A percentile compares a stretch with the other conserved stretches of the same genome.
These are phyloP conservation scores for Drosophila prosaltans DNA, from an alignment of 1,140 invertebrate genomes.

Conservation along the genomic window DNA sequence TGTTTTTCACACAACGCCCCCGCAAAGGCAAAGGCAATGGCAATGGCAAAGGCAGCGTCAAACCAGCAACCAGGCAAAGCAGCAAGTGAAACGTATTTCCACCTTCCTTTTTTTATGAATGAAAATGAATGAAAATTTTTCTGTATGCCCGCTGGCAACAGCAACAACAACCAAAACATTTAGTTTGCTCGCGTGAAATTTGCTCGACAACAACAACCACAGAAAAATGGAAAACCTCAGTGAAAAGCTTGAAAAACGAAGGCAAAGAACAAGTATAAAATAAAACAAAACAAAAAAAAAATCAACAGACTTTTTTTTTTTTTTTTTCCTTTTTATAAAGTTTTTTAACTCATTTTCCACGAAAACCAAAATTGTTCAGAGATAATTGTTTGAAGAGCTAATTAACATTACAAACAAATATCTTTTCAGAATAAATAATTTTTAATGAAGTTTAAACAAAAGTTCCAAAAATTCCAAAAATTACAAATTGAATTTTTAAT, in stretches of 20 bases:
- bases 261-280: conserved; percentile 31
- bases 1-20: conserved; percentile 69
- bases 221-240: conserved; percentile 70
- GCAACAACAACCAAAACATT: conserved; percentile 47
- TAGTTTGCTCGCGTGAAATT: conserved; percentile 61
- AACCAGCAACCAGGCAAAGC: conserved; percentile 1
- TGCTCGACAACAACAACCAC: conserved; percentile 27
- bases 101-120: conserved; percentile 73
- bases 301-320: background rate
- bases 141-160: conserved; percentile 46
- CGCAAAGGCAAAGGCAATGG: background rate
- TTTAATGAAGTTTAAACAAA: background rate
- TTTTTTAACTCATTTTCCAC: background rate
- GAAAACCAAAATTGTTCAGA: background rate
- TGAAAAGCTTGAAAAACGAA: conserved; percentile 34
- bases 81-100: conserved; percentile 36
- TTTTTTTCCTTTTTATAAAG: background rate
- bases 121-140: conserved; percentile 60
- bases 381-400: conserved; percentile 8
- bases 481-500: conserved; percentile 6
- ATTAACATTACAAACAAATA: background rate
- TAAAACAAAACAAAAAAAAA: background rate
- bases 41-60: background rate
- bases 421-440: background rate
- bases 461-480: background rate